These are phyloP conservation scores for Melanotaenia boesemani DNA, from an alignment of 2,797 vertebrate species.

Conservation along the genomic window DNA sequence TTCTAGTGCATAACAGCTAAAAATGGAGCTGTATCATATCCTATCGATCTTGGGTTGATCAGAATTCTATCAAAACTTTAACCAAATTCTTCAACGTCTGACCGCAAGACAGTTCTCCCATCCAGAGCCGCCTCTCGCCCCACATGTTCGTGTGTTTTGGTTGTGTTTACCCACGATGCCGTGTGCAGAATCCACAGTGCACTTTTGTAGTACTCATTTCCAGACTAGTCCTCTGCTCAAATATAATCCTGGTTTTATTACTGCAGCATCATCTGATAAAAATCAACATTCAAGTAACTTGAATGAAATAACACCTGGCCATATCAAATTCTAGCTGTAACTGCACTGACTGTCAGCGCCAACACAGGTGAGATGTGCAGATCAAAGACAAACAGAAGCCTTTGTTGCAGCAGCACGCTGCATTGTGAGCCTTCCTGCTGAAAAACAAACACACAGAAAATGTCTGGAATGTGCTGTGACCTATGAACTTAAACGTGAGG, in stretches of 20 bases:
- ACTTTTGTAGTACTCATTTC: too few relatives aligned
- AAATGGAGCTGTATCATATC: too few relatives aligned
- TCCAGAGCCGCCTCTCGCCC: too few relatives aligned
- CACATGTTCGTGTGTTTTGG: too few relatives aligned
- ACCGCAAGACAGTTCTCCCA: too few relatives aligned
- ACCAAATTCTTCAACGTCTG: too few relatives aligned
- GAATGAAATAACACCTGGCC: not conserved
- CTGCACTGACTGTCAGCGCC: not conserved
- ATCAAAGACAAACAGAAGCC: slow-evolving; percentile 52
- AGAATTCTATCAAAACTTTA: too few relatives aligned
- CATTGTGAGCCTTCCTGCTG: slow-evolving; percentile 63
- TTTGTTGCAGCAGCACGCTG: slow-evolving; percentile 51
- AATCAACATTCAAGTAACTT: not conserved
- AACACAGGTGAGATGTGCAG: slow-evolving; percentile 57
- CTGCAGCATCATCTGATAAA: not conserved
- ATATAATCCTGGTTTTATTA: not conserved
- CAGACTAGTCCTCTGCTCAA: too few relatives aligned
- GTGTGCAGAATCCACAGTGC: too few relatives aligned
- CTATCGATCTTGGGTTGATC: too few relatives aligned
- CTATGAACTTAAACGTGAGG: slow-evolving; percentile 69
- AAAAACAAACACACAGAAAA: slow-evolving; percentile 78
- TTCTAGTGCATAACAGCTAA: too few relatives aligned
- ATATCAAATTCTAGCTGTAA: not conserved
- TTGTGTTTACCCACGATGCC: too few relatives aligned
- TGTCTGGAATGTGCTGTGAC: slow-evolving; percentile 77